Evolutionary conservation across 2,113 vertebrate genomes (phyloP), one percentile per base, ranked within the genome.

Genomic region (Orthonyx spaldingii): DNA sequence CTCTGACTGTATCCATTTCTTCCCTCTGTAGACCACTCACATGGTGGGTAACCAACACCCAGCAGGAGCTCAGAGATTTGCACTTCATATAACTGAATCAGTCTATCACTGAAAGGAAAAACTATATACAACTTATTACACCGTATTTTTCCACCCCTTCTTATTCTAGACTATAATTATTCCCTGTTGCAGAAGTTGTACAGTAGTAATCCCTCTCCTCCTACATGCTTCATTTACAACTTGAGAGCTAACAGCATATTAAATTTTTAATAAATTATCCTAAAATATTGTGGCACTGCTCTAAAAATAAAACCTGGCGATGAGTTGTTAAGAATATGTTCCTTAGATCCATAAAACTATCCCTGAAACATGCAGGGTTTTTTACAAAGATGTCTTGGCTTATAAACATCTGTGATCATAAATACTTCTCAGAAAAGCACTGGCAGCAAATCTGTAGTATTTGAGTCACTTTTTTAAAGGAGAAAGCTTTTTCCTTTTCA

Each of bases 211-310:
- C 88, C 72, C 52, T 94, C 78, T 96, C 89, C 93, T 94, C 92
- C 93, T 93, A 75, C 94, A 83, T 65, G 94, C 87, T 96, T 95
- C 94, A 91, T 90, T 97, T 94, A 87, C 91, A 96, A 82, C 71
- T 84, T 71, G 84, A 94, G 92, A 95, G 79, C 92, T 92, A 97
- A 87, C 76, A 91, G 75, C 63, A 85, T 94, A 94, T 92, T 96
- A 96, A 74, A 75, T 79, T 90, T 88, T 94, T 95, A 96, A 97
- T 96, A 94, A 94, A 96, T 97, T 91, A 87, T 55, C 87, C 82
- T 96, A 92, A 96, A 97, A 97, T 95, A 94, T 96, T 95, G 47
- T 94, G 87, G 22, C 87, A 89, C 59, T 68, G 56, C 69, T 95
- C 90, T 94, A 94, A 96, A 96, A 95, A 89, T 78, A 89, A 94